Percentiles rank a stretch among this genome's conserved stretches.
These are phyloP conservation scores for Pempheris klunzingeri DNA, from an alignment of 2,797 vertebrate species.

Conservation along the genomic window DNA sequence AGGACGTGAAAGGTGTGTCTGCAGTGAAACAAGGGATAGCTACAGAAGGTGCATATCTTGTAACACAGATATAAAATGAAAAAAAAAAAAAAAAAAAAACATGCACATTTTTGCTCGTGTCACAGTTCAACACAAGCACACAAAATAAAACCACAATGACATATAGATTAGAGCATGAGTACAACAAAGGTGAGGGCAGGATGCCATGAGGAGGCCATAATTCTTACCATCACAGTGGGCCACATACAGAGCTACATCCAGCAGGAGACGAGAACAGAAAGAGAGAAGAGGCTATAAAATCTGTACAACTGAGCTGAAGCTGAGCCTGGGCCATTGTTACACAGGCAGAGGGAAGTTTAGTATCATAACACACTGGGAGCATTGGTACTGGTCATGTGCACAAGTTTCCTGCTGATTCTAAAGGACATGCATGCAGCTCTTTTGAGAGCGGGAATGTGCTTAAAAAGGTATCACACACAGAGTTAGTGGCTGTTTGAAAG, in stretches of 20 bases:
- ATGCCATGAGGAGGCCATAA: constrained; percentile 35
- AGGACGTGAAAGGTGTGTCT: constrained; percentile 19
- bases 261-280: constrained; percentile 74
- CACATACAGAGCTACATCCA: constrained; percentile 90
- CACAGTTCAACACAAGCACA: constrained; percentile 50
- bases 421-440: constrained; percentile 12
- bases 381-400: constrained; percentile 9
- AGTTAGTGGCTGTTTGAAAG: neutral
- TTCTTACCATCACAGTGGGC: constrained; percentile 90
- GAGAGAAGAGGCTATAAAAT: constrained; percentile 74
- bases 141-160: constrained; percentile 57
- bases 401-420: constrained; percentile 9
- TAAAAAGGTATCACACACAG: neutral
- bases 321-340: constrained; percentile 26
- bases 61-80: constrained; percentile 16
- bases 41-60: constrained; percentile 19
- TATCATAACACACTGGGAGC: constrained; percentile 3
- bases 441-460: neutral
- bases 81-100: constrained; percentile 13
- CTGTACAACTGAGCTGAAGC: constrained; percentile 33
- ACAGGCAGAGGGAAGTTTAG: constrained; percentile 14
- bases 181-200: constrained; percentile 42
- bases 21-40: constrained; percentile 36
- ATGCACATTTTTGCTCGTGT: constrained; percentile 52
- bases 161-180: constrained; percentile 28